A percentile compares a stretch with the other conserved stretches of the same genome.
phyloP scores from a whole-genome alignment of 1,140 invertebrate genomes.

The Steinernema feltiae region DNA sequence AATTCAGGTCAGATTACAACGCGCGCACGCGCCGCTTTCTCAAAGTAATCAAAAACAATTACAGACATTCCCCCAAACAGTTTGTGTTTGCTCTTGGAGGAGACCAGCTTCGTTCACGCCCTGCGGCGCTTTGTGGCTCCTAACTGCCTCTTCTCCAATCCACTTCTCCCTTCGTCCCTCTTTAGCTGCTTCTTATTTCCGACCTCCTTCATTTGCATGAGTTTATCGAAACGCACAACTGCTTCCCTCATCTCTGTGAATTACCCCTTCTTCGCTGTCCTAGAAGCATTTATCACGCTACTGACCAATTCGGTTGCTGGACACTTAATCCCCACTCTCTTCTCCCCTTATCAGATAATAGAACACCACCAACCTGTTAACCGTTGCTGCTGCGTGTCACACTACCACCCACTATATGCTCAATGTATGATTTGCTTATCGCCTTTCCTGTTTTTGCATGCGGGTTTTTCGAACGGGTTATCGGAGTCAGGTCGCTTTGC shows the following conservation, averaged over 20 bases:
- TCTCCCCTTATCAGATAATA: background rate
- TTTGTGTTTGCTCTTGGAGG: background rate
- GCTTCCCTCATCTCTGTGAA: background rate
- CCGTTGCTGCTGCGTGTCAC: conserved; percentile 9
- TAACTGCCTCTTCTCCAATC: background rate
- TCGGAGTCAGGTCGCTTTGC: background rate
- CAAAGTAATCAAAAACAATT: background rate
- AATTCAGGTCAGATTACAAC: background rate
- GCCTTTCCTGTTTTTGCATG: conserved; percentile 1
- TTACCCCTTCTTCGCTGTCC: background rate
- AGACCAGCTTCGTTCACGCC: background rate
- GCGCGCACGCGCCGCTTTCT: background rate
- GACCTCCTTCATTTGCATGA: background rate
- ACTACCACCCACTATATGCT: background rate
- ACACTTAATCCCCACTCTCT: too few relatives aligned
- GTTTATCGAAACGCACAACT: background rate
- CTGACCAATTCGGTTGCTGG: too few relatives aligned
- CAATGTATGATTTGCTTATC: conserved; percentile 12
- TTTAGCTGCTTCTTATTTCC: too few relatives aligned
- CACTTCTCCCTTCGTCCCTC: background rate
- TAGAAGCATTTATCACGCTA: background rate
- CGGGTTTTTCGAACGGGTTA: background rate
- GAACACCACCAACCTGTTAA: background rate
- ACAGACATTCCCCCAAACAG: background rate
- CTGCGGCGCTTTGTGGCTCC: background rate